Conservation (phyloP, 2,888 invertebrate species). For the Ischnus inquisitorius region DNA sequence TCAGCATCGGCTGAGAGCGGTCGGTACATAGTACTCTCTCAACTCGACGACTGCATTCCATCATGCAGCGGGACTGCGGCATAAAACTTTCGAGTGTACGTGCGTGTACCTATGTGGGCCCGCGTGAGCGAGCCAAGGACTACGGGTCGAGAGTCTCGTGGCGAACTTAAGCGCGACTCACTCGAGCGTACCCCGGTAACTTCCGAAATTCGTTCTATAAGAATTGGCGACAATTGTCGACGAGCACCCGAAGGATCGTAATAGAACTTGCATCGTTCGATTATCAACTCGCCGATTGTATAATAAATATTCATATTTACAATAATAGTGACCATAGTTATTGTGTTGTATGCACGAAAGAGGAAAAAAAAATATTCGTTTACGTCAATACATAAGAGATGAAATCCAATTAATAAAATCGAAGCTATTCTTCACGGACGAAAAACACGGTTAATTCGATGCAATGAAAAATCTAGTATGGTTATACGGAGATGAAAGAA, state of each 20-base stretch:
- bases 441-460: too few relatives aligned
- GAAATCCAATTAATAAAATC: too few relatives aligned
- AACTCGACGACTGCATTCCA: slow-evolving; percentile 47
- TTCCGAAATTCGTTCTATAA: slow-evolving; percentile 6
- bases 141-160: slow-evolving; percentile 36
- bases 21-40: slow-evolving; percentile 24
- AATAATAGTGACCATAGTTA: neutral
- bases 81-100: slow-evolving; percentile 11
- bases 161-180: neutral
- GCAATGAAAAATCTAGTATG: too few relatives aligned
- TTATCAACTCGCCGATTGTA: neutral
- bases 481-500: neutral
- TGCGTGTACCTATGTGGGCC: neutral
- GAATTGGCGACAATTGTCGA: neutral
- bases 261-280: too few relatives aligned
- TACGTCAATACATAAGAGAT: too few relatives aligned
- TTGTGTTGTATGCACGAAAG: neutral
- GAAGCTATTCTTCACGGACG: too few relatives aligned
- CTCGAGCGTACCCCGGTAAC: neutral
- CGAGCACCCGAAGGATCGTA: neutral
- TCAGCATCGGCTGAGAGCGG: slow-evolving; percentile 14
- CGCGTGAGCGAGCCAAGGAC: slow-evolving; percentile 47
- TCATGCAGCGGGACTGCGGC: slow-evolving; percentile 34
- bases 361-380: neutral
- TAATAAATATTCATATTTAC: neutral